Evolutionary conservation across 2,797 vertebrate genomes (phyloP).

Genomic region (Smutsia gigantea): DNA sequence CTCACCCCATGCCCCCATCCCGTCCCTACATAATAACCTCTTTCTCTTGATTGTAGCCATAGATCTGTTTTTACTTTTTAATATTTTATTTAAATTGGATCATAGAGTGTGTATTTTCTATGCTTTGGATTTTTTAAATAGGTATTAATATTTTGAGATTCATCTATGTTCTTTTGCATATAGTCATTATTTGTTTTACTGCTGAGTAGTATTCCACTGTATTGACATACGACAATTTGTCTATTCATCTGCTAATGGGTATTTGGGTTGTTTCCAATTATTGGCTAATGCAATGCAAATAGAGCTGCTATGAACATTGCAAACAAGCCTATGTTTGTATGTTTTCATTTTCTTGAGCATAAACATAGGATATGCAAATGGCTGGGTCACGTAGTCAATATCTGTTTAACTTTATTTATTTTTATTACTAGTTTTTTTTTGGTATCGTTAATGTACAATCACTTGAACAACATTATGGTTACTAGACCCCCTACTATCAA

Average conservation of each 20-base stretch:
- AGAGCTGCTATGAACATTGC: not conserved
- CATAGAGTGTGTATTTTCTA: not conserved
- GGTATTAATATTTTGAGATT: constrained; percentile 34
- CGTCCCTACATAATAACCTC: not conserved
- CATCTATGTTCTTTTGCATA: not conserved
- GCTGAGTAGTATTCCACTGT: not conserved
- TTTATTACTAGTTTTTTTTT: too few relatives aligned
- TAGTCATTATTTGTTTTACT: not conserved
- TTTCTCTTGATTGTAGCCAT: not conserved
- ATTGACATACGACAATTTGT: not conserved
- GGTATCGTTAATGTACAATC: too few relatives aligned
- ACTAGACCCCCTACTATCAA: too few relatives aligned
- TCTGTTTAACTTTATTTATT: not conserved
- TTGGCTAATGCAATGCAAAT: not conserved
- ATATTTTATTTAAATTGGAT: not conserved
- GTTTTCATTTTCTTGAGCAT: not conserved
- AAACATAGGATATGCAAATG: not conserved
- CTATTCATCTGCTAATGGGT: not conserved
- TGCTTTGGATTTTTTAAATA: not conserved
- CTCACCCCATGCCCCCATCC: rapidly evolving
- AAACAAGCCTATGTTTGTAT: not conserved
- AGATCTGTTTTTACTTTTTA: not conserved
- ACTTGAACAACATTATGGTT: too few relatives aligned
- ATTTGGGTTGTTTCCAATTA: too few relatives aligned
- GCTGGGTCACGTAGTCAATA: not conserved